Evolutionary conservation across 2,888 invertebrate species (phyloP), one percentile per base, ranked within the genome.

Genomic region (Pachymerium ferrugineum): DNA sequence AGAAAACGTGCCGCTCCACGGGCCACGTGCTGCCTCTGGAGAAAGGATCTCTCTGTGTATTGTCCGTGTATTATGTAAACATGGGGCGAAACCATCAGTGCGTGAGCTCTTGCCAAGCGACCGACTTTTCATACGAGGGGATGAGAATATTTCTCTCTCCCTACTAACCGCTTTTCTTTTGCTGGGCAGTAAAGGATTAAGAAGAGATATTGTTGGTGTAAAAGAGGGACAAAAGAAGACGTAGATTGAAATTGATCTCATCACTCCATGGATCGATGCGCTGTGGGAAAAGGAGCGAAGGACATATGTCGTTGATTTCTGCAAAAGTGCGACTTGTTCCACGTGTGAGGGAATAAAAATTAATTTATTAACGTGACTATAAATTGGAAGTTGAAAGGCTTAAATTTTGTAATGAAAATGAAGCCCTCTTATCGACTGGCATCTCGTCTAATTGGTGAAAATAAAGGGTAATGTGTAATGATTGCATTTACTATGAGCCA

Each of bases 161-260:
- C n/a, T n/a, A n/a, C n/a, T n/a, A n/a, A n/a, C n/a, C n/a, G n/a
- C n/a, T n/a, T n/a, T n/a, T n/a, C n/a, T n/a, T n/a, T 38, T 38
- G 38, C n/a, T 38, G 14, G 38, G 38, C 12, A 8, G 47, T 22
- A 16, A 16, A 47, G 47, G 47, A 47, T 47, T 47, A 47, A 47
- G 47, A 2, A 16, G 47, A 16, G 22, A n/a, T 47, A 22, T n/a
- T n/a, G n/a, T n/a, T n/a, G n/a, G n/a, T n/a, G n/a, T n/a, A 47
- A 47, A 14, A 47, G 19, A 47, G 47, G 47, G 22, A 47, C 47
- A 47, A 47, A 47, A 47, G 47, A 47, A 6, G 47, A 47, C 14
- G 47, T 22, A 47, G 47, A 47, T 47, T 47, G 47, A 47, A 47
- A 47, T 47, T 47, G 47, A 47, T 47, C 47, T 47, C 47, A 47